Evolutionary conservation across 2,113 vertebrate genomes (phyloP).

Genomic region (Kryptolebias marmoratus): DNA sequence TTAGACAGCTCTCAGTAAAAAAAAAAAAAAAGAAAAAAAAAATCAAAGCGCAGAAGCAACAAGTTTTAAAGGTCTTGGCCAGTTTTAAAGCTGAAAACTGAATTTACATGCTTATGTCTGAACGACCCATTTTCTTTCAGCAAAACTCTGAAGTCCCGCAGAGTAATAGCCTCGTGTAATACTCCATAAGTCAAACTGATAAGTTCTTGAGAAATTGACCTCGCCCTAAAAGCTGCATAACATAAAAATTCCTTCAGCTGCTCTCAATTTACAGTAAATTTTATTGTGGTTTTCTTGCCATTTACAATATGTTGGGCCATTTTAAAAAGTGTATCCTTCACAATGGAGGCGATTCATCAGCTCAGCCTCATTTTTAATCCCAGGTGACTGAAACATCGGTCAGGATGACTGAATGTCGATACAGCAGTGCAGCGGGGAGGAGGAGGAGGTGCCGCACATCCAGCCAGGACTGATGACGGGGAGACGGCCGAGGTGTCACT

Average conservation of each 20-base stretch:
- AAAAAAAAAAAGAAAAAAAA: conserved; percentile 9
- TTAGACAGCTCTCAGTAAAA: conserved; percentile 31
- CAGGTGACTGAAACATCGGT: conserved; percentile 71
- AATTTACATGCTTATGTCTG: conserved; percentile 12
- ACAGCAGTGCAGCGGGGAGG: conserved; percentile 33
- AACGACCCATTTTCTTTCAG: conserved; percentile 1
- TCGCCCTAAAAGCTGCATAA: conserved; percentile 30
- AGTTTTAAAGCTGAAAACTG: conserved; percentile 25
- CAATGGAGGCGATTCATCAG: conserved; percentile 59
- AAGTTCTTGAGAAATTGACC: conserved; percentile 19
- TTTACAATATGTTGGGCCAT: conserved; percentile 56
- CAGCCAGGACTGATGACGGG: conserved; percentile 57
- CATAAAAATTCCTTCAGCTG: conserved; percentile 31
- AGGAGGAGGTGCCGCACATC: conserved; percentile 35
- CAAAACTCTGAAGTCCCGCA: neutral
- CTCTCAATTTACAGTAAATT: conserved; percentile 44
- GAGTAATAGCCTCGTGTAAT: conserved; percentile 19
- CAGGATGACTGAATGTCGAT: conserved; percentile 72
- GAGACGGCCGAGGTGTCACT: conserved; percentile 44
- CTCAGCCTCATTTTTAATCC: conserved; percentile 69
- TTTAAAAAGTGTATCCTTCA: conserved; percentile 62
- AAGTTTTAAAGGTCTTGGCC: conserved; percentile 19
- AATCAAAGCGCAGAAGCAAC: conserved; percentile 37
- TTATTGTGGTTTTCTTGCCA: conserved; percentile 54
- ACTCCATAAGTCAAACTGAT: conserved; percentile 36